Percentiles rank a stretch among this genome's conserved stretches.
Evolutionary conservation across 1,140 invertebrate genomes (phyloP).

Genomic region (Micrasema minimum): DNA sequence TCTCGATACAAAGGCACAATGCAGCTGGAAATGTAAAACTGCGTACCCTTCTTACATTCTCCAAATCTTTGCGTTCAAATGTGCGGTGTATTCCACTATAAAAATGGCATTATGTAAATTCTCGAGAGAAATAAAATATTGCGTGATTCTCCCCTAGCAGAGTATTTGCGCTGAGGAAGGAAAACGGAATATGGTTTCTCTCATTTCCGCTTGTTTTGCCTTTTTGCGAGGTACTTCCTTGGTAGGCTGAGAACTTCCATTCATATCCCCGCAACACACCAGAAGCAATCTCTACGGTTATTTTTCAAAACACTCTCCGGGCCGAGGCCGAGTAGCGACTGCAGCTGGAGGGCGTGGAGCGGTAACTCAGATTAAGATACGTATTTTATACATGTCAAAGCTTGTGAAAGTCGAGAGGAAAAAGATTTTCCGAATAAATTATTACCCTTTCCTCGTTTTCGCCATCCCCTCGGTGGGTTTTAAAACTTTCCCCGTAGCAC

Average conservation of each 20-base stretch:
- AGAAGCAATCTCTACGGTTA: constrained; percentile 50
- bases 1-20: constrained; percentile 33
- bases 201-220: constrained; percentile 61
- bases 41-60: constrained; percentile 29
- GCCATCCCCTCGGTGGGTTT: constrained; percentile 55
- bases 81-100: constrained; percentile 52
- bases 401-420: constrained; percentile 56
- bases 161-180: constrained; percentile 34
- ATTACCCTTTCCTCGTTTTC: constrained; percentile 55
- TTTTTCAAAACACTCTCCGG: constrained; percentile 46
- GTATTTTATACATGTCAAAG: constrained; percentile 61
- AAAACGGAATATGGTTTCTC: constrained; percentile 64
- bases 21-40: constrained; percentile 24
- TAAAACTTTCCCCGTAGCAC: constrained; percentile 58
- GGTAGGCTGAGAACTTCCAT: constrained; percentile 46
- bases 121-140: constrained; percentile 63
- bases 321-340: not conserved
- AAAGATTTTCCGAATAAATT: constrained; percentile 58
- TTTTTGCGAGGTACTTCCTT: constrained; percentile 41
- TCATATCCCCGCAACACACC: constrained; percentile 37
- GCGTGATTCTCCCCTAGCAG: constrained; percentile 50
- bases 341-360: constrained; percentile 37
- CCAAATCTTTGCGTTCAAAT: constrained; percentile 46
- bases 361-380: constrained; percentile 56
- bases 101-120: constrained; percentile 68